Evolutionary conservation across 2,113 vertebrate species (phyloP).

Genomic region (Calyptomena viridis): DNA sequence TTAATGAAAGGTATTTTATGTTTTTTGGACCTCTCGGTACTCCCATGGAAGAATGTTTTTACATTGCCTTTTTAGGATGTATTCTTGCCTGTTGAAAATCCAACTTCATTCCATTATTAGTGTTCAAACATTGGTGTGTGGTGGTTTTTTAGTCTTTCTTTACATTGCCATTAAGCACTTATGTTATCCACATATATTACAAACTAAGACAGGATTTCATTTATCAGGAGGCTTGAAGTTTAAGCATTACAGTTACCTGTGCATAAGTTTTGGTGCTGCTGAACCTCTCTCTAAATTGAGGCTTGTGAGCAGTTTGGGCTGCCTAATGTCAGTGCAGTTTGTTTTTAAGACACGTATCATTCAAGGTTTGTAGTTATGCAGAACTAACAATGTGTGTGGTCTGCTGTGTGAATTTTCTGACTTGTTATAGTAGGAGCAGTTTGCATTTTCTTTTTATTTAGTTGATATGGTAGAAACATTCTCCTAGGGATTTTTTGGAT

Average conservation of each 20-base stretch:
- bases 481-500: neutral
- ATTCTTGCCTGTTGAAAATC: neutral
- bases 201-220: neutral
- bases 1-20: slow-evolving; percentile 86
- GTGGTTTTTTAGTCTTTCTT: neutral
- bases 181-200: accelerated
- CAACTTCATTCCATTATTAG: neutral
- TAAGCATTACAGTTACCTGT: neutral
- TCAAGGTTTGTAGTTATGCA: neutral
- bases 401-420: neutral
- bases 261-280: neutral
- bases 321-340: neutral
- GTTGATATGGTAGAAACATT: neutral
- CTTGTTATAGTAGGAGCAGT: neutral
- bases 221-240: neutral
- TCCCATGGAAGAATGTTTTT: neutral
- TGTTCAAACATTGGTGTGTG: neutral
- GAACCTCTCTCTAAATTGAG: neutral
- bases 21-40: neutral
- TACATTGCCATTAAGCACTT: neutral
- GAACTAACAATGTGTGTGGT: neutral
- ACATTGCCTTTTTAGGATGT: neutral
- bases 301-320: no score
- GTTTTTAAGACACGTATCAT: neutral
- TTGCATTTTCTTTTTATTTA: neutral